These are phyloP conservation scores for Darevskia mixta DNA, from an alignment of 2,797 vertebrate genomes.

Conservation along the genomic window DNA sequence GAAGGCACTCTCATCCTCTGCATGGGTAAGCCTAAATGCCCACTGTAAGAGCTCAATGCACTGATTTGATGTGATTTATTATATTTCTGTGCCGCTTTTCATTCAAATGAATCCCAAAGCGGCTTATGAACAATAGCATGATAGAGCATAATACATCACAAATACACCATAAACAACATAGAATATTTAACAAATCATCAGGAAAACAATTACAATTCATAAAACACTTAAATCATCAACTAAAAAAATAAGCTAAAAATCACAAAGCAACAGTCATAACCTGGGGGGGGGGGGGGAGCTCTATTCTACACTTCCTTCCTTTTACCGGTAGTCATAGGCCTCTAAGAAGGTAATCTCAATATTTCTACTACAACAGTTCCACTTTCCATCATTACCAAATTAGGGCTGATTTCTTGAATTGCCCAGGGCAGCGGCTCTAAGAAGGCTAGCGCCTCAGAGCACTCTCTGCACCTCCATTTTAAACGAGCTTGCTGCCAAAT, in stretches of 20 bases:
- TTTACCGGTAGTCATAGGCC: not conserved
- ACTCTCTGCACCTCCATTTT: not conserved
- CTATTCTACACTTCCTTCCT: not conserved
- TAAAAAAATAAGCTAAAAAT: no score
- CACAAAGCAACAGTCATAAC: no score
- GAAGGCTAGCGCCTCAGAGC: not conserved
- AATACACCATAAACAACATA: no score
- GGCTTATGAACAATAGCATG: no score
- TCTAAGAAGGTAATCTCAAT: not conserved
- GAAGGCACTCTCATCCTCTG: not conserved
- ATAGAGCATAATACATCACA: no score
- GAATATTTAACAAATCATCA: no score
- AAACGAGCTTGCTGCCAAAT: constrained; percentile 1
- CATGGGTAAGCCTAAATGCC: not conserved
- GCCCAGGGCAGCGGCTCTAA: not conserved
- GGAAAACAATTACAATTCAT: no score
- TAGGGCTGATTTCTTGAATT: constrained; percentile 3
- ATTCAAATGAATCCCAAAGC: no score
- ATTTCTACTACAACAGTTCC: not conserved
- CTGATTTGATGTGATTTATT: no score
- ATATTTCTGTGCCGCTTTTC: no score
- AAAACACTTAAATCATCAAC: no score
- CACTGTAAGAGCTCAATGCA: not conserved
- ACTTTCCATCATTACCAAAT: not conserved
- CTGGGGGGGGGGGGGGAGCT: rapidly evolving